Conservation (phyloP, 2,797 vertebrate genomes). For the Oryzias sinensis region DNA sequence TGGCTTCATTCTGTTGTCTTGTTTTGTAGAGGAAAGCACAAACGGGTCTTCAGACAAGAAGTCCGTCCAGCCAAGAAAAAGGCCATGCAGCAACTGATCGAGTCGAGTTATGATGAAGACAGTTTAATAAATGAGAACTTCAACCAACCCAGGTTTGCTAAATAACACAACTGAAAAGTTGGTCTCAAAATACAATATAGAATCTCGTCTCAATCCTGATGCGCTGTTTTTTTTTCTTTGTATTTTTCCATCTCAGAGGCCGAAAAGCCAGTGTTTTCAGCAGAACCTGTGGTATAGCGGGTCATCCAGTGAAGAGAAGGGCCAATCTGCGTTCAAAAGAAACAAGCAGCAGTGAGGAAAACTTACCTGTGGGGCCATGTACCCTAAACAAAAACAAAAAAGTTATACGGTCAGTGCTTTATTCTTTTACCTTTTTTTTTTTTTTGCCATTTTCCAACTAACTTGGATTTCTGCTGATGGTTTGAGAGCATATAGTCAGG, state of each 20-base stretch:
- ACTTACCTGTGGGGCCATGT: background rate
- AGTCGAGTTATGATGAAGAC: slow-evolving; percentile 47
- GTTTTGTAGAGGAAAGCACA: slow-evolving; percentile 20
- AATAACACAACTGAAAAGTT: no score
- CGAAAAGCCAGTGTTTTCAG: background rate
- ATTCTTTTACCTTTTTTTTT: background rate
- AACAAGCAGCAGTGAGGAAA: slow-evolving; percentile 15
- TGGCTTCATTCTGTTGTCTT: background rate
- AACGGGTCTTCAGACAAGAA: background rate
- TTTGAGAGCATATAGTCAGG: no score
- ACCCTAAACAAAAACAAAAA: background rate
- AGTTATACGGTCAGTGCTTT: background rate
- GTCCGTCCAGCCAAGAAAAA: slow-evolving; percentile 53
- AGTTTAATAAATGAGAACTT: slow-evolving; percentile 8
- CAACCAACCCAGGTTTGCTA: slow-evolving; percentile 31
- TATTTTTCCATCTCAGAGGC: slow-evolving; percentile 4
- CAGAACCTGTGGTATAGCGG: background rate
- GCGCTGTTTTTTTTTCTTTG: background rate
- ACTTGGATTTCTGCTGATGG: no score
- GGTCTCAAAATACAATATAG: no score
- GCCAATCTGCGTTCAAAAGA: background rate
- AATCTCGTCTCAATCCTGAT: no score
- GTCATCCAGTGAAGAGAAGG: slow-evolving; percentile 2
- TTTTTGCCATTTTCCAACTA: no score
- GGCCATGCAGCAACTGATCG: slow-evolving; percentile 34